phyloP scores from a whole-genome alignment of 2,797 vertebrate genomes.

The Gorsachius magnificus region DNA sequence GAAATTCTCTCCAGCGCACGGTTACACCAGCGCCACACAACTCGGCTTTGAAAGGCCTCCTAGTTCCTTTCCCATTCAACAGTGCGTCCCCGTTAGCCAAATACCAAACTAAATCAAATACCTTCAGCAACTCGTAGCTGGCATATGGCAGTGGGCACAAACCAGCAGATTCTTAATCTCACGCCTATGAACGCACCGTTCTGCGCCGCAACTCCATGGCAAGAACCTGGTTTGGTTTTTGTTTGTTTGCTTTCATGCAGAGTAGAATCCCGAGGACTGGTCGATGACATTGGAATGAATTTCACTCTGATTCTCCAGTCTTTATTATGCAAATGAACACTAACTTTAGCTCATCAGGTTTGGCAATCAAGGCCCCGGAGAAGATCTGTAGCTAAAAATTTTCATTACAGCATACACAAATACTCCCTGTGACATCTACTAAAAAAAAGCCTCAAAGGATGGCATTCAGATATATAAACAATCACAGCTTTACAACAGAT shows the following conservation, averaged over 20 bases:
- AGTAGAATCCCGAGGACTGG: constrained; percentile 35
- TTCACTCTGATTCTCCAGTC: background rate
- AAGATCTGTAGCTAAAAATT: constrained; percentile 14
- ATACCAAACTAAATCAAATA: too few species aligned
- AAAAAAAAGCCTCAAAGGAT: background rate
- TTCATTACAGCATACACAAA: background rate
- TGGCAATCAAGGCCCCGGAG: constrained; percentile 30
- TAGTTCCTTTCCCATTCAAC: background rate
- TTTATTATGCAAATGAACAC: constrained; percentile 60
- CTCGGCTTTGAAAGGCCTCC: background rate
- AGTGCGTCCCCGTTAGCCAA: background rate
- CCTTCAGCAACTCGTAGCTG: too few species aligned
- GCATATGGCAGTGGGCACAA: background rate
- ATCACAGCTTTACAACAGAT: background rate
- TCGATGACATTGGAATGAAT: constrained; percentile 15
- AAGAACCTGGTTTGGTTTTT: background rate
- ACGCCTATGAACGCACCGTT: background rate
- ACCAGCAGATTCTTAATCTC: background rate
- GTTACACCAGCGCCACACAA: background rate
- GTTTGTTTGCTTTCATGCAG: background rate
- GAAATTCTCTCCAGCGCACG: background rate
- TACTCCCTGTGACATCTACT: background rate
- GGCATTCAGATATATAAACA: background rate
- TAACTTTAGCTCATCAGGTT: constrained; percentile 29
- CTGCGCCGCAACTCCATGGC: background rate